These are phyloP conservation scores for Trinectes maculatus DNA, from an alignment of 2,113 vertebrate species.

Conservation along the genomic window DNA sequence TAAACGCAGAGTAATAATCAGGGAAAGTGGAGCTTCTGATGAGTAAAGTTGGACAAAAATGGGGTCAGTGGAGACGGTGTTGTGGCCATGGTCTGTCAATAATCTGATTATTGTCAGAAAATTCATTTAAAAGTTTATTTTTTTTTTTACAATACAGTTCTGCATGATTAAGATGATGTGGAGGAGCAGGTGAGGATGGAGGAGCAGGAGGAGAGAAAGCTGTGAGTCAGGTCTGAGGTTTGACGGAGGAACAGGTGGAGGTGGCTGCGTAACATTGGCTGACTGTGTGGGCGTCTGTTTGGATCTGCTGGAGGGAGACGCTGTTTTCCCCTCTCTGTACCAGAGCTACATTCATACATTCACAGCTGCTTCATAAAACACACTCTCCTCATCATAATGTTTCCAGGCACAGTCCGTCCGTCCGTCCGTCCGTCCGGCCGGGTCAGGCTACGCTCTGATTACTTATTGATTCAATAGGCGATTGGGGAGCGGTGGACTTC, in stretches of 20 bases:
- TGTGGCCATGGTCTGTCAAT: background rate
- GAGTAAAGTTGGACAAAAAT: background rate
- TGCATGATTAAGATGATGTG: too few species aligned
- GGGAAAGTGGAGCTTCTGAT: background rate
- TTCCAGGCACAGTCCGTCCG: background rate
- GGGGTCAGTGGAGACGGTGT: background rate
- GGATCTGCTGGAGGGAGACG: background rate
- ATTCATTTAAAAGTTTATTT: too few species aligned
- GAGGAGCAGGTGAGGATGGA: background rate
- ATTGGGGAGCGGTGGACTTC: conserved; percentile 31
- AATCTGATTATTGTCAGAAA: too few species aligned
- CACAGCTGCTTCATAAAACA: conserved; percentile 8
- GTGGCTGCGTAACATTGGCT: background rate
- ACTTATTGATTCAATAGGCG: conserved; percentile 44
- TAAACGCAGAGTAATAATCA: background rate
- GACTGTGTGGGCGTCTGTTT: conserved; percentile 27
- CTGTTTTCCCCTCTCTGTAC: background rate
- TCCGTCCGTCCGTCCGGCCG: background rate
- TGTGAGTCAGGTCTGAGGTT: conserved; percentile 9
- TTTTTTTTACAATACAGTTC: too few species aligned
- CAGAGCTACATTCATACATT: conserved; percentile 12
- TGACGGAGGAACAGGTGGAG: background rate
- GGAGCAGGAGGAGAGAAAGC: background rate
- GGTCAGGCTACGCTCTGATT: conserved; percentile 6
- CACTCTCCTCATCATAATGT: conserved; percentile 15